Conservation (phyloP, 2,113 vertebrate species). For the Lophochroa leadbeateri region DNA sequence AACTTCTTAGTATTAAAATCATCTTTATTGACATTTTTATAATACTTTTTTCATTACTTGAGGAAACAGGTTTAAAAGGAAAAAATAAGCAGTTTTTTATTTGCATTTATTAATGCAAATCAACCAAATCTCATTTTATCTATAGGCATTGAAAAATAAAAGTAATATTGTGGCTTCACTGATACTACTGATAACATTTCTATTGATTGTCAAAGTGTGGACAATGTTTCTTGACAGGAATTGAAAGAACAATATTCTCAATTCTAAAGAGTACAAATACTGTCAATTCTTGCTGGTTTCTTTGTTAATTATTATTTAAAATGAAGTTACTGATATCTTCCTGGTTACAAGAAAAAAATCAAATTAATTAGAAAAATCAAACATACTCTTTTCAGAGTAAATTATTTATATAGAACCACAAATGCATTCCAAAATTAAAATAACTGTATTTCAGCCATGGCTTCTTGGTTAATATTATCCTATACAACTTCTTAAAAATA, state of each 20-base stretch:
- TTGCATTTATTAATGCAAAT: not conserved
- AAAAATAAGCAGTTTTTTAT: not conserved
- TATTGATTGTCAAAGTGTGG: not conserved
- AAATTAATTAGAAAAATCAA: not conserved
- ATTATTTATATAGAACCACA: not conserved
- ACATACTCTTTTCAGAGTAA: not conserved
- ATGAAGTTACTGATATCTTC: not conserved
- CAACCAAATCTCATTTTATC: not conserved
- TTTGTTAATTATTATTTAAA: not conserved
- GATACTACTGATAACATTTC: not conserved
- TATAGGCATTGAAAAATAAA: not conserved
- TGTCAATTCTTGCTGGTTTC: not conserved
- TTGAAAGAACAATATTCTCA: not conserved
- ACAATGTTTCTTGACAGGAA: not conserved
- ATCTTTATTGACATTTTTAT: not conserved
- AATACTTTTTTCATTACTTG: not conserved
- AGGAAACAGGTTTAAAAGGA: not conserved
- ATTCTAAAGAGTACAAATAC: not conserved
- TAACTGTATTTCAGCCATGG: not conserved
- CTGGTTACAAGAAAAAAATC: not conserved
- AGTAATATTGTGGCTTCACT: not conserved
- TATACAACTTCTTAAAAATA: not conserved
- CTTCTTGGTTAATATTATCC: not conserved
- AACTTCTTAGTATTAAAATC: not conserved
- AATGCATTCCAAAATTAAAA: not conserved